Percentiles rank a stretch among this genome's conserved stretches.
phyloP scores from a whole-genome alignment of 2,888 invertebrate species.

The Empis livida region DNA sequence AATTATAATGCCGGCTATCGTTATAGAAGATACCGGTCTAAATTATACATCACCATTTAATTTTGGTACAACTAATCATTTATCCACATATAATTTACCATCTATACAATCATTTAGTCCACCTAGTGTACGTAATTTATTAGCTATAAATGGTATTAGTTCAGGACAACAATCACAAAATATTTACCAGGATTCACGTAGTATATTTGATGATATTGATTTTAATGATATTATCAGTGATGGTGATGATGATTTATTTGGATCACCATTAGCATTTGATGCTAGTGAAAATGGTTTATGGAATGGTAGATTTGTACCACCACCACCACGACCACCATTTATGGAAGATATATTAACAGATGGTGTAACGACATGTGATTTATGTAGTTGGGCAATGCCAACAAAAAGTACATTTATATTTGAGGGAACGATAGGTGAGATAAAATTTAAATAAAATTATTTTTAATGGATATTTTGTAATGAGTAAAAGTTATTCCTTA shows the following conservation, averaged over 20 bases:
- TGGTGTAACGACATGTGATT: slow-evolving; percentile 59
- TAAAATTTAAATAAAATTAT: not conserved
- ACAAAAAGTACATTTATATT: slow-evolving; percentile 41
- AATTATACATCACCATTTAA: slow-evolving; percentile 11
- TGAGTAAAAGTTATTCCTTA: not conserved
- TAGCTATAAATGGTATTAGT: slow-evolving; percentile 11
- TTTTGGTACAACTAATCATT: slow-evolving; percentile 5
- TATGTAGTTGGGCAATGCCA: slow-evolving; percentile 59
- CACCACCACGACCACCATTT: slow-evolving; percentile 52
- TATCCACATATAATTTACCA: slow-evolving; percentile 17
- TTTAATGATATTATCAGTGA: slow-evolving; percentile 22
- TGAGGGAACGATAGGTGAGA: slow-evolving; percentile 47
- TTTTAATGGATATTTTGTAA: no score
- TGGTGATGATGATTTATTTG: slow-evolving; percentile 34
- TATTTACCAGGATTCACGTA: slow-evolving; percentile 21
- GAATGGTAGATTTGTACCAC: slow-evolving; percentile 46
- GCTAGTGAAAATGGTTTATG: slow-evolving; percentile 35
- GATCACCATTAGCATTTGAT: slow-evolving; percentile 36
- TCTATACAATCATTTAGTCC: slow-evolving; percentile 20
- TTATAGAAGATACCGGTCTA: slow-evolving; percentile 12
- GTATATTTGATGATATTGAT: slow-evolving; percentile 23
- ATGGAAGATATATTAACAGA: slow-evolving; percentile 47
- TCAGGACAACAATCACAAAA: slow-evolving; percentile 27
- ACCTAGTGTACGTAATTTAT: slow-evolving; percentile 28
- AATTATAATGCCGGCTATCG: slow-evolving; percentile 13